Conservation (phyloP, 2,113 vertebrate genomes). For the Penelope pileata region DNA sequence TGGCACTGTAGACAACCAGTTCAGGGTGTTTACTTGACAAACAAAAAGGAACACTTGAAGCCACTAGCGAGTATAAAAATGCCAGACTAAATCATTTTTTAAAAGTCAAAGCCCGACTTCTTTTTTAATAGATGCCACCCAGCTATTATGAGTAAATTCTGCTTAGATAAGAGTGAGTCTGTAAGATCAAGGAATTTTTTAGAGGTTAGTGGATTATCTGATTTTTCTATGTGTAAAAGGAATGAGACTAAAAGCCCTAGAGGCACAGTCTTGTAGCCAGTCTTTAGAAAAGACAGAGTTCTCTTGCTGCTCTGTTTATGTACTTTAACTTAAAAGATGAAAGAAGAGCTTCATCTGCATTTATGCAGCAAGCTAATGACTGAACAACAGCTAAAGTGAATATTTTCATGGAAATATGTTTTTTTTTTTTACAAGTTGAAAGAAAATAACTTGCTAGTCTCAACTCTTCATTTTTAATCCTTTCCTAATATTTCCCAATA, state of each 20-base stretch:
- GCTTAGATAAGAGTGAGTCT: neutral
- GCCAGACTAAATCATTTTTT: neutral
- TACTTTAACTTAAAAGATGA: neutral
- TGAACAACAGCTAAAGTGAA: neutral
- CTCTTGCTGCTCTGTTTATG: neutral
- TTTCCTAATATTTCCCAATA: neutral
- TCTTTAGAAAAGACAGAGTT: neutral
- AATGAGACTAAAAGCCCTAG: neutral
- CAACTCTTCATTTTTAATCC: neutral
- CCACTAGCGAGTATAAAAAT: neutral
- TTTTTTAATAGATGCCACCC: neutral
- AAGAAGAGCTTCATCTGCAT: neutral
- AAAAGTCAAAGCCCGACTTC: neutral
- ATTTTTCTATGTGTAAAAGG: neutral
- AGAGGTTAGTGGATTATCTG: neutral
- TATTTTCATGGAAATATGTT: neutral
- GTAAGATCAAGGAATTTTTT: neutral
- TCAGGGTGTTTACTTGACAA: neutral
- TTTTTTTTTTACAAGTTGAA: neutral
- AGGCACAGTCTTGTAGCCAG: neutral
- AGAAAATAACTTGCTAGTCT: neutral
- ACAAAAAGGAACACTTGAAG: neutral
- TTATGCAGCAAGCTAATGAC: neutral
- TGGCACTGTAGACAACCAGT: neutral
- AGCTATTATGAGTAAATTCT: neutral